Evolutionary conservation across 2,888 invertebrate species (phyloP).

Genomic region (Bombylius discolor): DNA sequence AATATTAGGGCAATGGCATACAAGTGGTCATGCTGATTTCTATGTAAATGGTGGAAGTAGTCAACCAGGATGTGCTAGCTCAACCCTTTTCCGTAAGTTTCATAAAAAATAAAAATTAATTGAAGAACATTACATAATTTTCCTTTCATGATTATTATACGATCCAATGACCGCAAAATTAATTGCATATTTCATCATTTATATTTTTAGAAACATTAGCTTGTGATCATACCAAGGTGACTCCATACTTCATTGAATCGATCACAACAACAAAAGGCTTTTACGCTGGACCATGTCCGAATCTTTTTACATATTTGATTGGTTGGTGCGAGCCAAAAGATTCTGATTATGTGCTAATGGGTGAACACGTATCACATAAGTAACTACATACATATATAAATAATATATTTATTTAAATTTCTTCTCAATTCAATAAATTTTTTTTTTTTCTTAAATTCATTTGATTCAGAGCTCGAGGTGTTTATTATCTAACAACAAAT

Average conservation of each 20-base stretch:
- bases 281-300: conserved; percentile 75
- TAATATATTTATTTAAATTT: too few relatives aligned
- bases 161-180: too few relatives aligned
- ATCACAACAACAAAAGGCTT: conserved; percentile 67
- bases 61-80: conserved; percentile 73
- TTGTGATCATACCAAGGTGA: conserved; percentile 82
- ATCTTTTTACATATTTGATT: conserved; percentile 67
- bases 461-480: conserved; percentile 61
- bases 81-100: conserved; percentile 64
- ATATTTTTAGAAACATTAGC: conserved; percentile 62
- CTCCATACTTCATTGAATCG: conserved; percentile 81
- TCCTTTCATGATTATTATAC: neutral
- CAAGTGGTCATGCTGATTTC: conserved; percentile 78
- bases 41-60: conserved; percentile 79
- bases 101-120: neutral
- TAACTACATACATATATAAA: conserved; percentile 30
- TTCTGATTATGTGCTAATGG: conserved; percentile 72
- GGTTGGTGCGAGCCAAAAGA: conserved; percentile 73
- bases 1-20: conserved; percentile 79
- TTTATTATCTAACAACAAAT: conserved; percentile 77
- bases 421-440: neutral
- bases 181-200: neutral
- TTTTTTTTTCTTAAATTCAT: conserved; percentile 1
- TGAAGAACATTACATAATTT: neutral
- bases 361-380: conserved; percentile 67